Base-by-base conservation (phyloP, 1,140 invertebrate genomes). In the Yoshiicerus persimilis region DNA sequence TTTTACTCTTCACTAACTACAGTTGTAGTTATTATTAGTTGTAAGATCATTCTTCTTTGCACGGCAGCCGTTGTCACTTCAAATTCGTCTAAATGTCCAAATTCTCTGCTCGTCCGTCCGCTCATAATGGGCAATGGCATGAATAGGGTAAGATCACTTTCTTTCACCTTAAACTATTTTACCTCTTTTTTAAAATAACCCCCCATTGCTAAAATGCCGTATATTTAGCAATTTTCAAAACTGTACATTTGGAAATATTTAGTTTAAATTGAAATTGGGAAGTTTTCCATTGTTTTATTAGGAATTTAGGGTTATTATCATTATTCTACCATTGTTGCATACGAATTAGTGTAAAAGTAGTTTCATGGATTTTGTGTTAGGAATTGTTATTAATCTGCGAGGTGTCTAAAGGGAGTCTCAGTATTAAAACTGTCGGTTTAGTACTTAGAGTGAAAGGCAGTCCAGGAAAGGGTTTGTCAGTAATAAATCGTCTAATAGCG, bases 121-220 rank as follows among this genome's bases (percentile, higher is more conserved):
- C 85, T 87, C 92, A 94, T 92, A 91, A 96, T 96, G 95, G 95
- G 95, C 91, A 96, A 96, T 94, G 95, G 95, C 92, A 96, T 96
- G 95, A 96, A 96, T 92, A 96, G 95, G 95, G 95, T 95, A 93
- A 94, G 88, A n/a, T 87, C 77, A 34, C 4, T 80, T 36, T 80
- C 20, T 80, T 2, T n/a, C 70, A 20, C 38, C 0, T 23, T 38
- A 34, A 9, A n/a, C 32, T 36, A 30, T 36, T n/a, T 2, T n/a
- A 36, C 13, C 13, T 39, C 38, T 56, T n/a, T 5, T n/a, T n/a
- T n/a, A n/a, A n/a, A n/a, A n/a, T n/a, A n/a, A n/a, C n/a, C n/a
- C n/a, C n/a, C n/a, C n/a, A n/a, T n/a, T n/a, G n/a, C n/a, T n/a
- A n/a, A n/a, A n/a, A n/a, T n/a, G n/a, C n/a, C n/a, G n/a, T n/a